Base-by-base conservation (phyloP, 1,140 invertebrate genomes). In the Dolichoris vasculosae region DNA sequence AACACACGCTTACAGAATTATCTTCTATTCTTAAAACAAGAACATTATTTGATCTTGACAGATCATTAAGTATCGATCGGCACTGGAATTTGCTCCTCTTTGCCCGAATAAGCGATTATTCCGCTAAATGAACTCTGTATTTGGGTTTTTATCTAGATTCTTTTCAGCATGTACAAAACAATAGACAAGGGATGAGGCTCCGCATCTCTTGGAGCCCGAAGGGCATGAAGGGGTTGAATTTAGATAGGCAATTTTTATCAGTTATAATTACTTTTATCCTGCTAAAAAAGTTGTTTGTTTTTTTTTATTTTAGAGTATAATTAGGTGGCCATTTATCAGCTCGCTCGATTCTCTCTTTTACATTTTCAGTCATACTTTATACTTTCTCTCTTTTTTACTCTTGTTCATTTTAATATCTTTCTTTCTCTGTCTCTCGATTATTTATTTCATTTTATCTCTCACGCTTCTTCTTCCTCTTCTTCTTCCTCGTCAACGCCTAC, bases 401-500 rank as follows among this genome's bases (percentile, higher is more conserved):
- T 59, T 76, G 15, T 13, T 30, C 17, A 51, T 51, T 8, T 51
- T 51, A 51, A 9, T 51, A 8, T 67, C 13, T 13, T 40, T 69
- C 46, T 55, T 71, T 64, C 63, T 71, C 69, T 83, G 69, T 83
- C 63, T 38, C 55, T 83, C 30, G n/a, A 71, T 40, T 79, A 17
- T 75, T 76, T 64, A 51, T 75, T 69, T 75, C 67, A 38, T 51
- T 73, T 69, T 73, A 76, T 26, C 32, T 43, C 20, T 85, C 80
- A 79, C 83, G 83, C 83, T 48, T 85, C 81, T 63, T 92, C 92
- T 77, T 92, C 93, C 83, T 94, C 95, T 89, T 97, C 96, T 92
- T 97, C 97, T 88, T 98, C 97, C 89, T 97, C 97, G 89, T 97
- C 97, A 71, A 97, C 96, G 86, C 97, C 97, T 89, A 97, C 97